Percentiles rank a stretch among this genome's conserved stretches.
Evolutionary conservation across 1,140 invertebrate species (phyloP).

Genomic region (Drosophila nigrodunni): DNA sequence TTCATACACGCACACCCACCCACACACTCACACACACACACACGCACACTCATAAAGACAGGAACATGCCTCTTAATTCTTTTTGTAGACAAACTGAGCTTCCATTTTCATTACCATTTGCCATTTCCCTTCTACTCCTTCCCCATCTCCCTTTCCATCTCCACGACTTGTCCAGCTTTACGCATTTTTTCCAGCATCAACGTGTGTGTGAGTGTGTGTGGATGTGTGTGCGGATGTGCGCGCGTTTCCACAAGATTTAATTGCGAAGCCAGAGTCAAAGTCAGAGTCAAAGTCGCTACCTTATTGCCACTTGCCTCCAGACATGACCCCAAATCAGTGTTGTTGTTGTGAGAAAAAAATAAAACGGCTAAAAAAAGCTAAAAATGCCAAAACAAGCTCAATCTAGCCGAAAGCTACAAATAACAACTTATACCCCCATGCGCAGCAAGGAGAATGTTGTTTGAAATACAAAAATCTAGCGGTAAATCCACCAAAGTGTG

Average conservation of each 20-base stretch:
- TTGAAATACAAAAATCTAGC: too few relatives aligned
- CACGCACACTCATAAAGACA: not conserved
- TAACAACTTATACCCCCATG: too few relatives aligned
- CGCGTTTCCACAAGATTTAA: slow-evolving; percentile 68
- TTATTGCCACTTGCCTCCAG: not conserved
- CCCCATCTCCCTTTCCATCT: not conserved
- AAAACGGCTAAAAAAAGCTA: too few relatives aligned
- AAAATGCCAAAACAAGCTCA: too few relatives aligned
- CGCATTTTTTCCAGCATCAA: slow-evolving; percentile 4
- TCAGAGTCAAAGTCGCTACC: slow-evolving; percentile 7
- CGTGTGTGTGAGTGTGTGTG: slow-evolving; percentile 6
- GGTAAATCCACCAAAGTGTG: too few relatives aligned
- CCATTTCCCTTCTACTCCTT: not conserved
- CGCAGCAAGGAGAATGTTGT: too few relatives aligned
- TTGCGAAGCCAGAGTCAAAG: slow-evolving; percentile 46
- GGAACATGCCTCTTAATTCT: slow-evolving; percentile 15
- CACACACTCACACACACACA: not conserved
- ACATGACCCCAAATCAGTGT: not conserved
- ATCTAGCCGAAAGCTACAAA: too few relatives aligned
- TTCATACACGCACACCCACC: slow-evolving; percentile 2
- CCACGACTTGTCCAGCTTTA: not conserved
- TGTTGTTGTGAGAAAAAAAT: too few relatives aligned
- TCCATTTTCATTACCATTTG: slow-evolving; percentile 33
- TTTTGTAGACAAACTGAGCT: slow-evolving; percentile 27
- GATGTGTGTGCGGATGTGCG: slow-evolving; percentile 21